phyloP scores from a whole-genome alignment of 2,888 invertebrate species.

The Heliconius sara region DNA sequence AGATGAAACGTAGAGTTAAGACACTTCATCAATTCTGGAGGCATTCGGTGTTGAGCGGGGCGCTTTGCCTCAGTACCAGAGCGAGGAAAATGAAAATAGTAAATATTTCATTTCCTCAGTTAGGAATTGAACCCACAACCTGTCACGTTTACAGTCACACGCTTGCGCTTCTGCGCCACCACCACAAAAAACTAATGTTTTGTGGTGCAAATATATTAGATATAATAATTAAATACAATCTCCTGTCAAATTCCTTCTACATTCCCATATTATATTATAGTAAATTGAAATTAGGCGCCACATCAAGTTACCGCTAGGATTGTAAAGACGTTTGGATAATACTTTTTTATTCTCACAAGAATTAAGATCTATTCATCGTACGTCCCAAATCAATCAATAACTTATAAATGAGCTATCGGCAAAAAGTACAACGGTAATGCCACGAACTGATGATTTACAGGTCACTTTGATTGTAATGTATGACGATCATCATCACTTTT shows the following conservation, averaged over 20 bases:
- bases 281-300: conserved; percentile 19
- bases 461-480: conserved; percentile 22
- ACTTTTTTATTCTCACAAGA: conserved; percentile 19
- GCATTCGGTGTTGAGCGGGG: no score
- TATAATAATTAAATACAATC: background rate
- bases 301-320: conserved; percentile 32
- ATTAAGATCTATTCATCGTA: conserved; percentile 47
- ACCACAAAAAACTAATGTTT: no score
- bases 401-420: conserved; percentile 31
- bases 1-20: no score
- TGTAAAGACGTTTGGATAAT: conserved; percentile 16
- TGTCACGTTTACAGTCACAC: no score
- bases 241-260: background rate
- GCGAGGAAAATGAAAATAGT: no score
- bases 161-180: no score
- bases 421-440: conserved; percentile 46
- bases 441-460: conserved; percentile 27
- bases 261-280: background rate
- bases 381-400: conserved; percentile 47
- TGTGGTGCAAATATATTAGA: background rate
- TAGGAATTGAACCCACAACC: no score
- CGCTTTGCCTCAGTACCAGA: no score
- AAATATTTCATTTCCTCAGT: no score
- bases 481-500: conserved; percentile 5
- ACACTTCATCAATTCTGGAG: no score